phyloP scores from a whole-genome alignment of 1,140 invertebrate genomes.

The Drosophila takahashii region DNA sequence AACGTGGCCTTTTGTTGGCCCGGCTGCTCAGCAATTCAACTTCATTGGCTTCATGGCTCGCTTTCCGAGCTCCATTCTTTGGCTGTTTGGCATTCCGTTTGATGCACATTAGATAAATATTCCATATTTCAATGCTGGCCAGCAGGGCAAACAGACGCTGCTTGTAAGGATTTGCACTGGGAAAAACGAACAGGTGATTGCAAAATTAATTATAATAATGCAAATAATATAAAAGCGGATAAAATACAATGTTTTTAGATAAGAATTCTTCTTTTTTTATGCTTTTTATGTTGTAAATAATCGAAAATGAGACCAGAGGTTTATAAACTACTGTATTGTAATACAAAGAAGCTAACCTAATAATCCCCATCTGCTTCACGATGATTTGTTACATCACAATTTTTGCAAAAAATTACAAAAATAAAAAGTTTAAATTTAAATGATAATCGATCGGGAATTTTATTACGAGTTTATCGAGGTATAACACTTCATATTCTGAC shows the following conservation, averaged over 20 bases:
- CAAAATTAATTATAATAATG: not conserved
- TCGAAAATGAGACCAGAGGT: too few relatives aligned
- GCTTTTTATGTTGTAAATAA: too few relatives aligned
- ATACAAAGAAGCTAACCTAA: too few relatives aligned
- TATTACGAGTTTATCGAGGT: not conserved
- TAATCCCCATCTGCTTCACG: too few relatives aligned
- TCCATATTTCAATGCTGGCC: conserved; percentile 59
- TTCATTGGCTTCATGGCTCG: conserved; percentile 19
- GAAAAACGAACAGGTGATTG: not conserved
- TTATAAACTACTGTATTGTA: too few relatives aligned
- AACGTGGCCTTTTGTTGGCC: conserved; percentile 25
- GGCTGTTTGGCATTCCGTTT: conserved; percentile 55
- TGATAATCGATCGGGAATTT: not conserved
- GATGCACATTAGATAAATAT: conserved; percentile 70
- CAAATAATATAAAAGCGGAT: not conserved
- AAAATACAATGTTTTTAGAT: not conserved
- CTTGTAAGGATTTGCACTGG: conserved; percentile 18
- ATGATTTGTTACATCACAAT: not conserved
- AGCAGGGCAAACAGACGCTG: conserved; percentile 48
- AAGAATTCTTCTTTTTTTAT: too few relatives aligned
- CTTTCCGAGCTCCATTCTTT: conserved; percentile 8
- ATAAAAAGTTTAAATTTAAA: not conserved
- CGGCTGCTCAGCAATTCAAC: conserved; percentile 22
- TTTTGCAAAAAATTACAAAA: not conserved
- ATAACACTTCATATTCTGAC: not conserved